These are phyloP conservation scores for Gobius niger DNA, from an alignment of 2,113 vertebrate species.

Conservation along the genomic window DNA sequence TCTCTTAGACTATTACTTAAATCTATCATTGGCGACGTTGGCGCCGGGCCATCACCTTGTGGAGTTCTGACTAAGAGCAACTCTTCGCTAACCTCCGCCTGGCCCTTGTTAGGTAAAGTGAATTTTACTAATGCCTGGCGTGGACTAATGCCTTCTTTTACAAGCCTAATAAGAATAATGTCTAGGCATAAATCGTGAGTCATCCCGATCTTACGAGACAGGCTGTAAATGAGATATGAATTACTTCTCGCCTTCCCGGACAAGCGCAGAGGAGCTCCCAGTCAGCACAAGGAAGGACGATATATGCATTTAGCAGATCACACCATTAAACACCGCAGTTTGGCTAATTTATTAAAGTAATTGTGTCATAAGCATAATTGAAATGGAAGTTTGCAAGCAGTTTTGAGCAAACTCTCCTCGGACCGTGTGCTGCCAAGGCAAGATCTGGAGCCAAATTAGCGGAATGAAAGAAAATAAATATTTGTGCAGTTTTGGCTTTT, in stretches of 20 bases:
- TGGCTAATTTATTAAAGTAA: conserved; percentile 3
- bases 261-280: conserved; percentile 21
- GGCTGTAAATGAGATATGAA: conserved; percentile 72
- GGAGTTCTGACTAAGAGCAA: conserved; percentile 62
- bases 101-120: conserved; percentile 69
- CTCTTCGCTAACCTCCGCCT: conserved; percentile 53
- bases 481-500: conserved; percentile 31
- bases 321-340: conserved; percentile 2
- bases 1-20: conserved; percentile 24
- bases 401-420: not conserved
- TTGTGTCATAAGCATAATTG: conserved; percentile 12
- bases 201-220: conserved; percentile 72
- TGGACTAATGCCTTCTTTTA: conserved; percentile 73
- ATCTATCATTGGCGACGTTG: conserved; percentile 44
- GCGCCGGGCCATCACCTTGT: conserved; percentile 72
- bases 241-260: conserved; percentile 53
- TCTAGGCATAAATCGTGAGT: conserved; percentile 65
- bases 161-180: conserved; percentile 74
- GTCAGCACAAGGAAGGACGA: conserved; percentile 23
- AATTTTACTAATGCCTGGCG: conserved; percentile 72
- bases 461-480: conserved; percentile 38
- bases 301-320: not conserved
- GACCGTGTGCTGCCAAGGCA: conserved; percentile 1
- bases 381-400: not conserved
- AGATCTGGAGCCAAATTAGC: conserved; percentile 22